Evolutionary conservation across 2,797 vertebrate genomes (phyloP).

Genomic region (Morelia viridis): DNA sequence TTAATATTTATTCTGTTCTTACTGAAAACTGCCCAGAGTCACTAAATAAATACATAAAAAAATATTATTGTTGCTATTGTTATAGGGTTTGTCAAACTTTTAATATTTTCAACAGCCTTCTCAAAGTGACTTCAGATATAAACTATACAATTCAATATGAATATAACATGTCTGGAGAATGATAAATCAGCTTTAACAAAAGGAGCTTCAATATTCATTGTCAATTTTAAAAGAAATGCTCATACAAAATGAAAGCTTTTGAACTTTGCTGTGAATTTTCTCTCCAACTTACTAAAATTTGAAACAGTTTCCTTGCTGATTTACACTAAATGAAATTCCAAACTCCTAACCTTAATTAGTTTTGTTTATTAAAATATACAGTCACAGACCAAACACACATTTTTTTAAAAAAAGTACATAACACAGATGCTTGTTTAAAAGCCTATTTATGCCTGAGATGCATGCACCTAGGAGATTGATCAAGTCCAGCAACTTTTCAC

Average conservation of each 20-base stretch:
- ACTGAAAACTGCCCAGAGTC: too few relatives aligned
- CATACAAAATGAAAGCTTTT: background rate
- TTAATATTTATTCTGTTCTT: too few relatives aligned
- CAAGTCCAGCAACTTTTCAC: background rate
- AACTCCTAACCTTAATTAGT: background rate
- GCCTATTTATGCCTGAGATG: background rate
- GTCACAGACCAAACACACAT: background rate
- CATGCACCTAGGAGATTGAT: background rate
- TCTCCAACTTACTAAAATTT: background rate
- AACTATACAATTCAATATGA: background rate
- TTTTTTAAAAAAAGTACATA: too few relatives aligned
- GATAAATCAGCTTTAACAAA: background rate
- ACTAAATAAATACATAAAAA: too few relatives aligned
- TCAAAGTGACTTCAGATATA: background rate
- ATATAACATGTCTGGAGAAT: background rate
- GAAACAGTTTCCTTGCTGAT: background rate
- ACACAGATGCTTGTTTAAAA: too few relatives aligned
- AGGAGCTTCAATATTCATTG: background rate
- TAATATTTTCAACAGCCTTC: background rate
- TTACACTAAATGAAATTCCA: background rate
- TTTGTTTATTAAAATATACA: background rate
- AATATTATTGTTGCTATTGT: background rate
- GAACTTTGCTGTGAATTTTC: background rate
- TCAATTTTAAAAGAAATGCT: background rate
- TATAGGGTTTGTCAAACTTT: background rate